phyloP scores from a whole-genome alignment of 2,888 invertebrate genomes.

The Baronia brevicornis region DNA sequence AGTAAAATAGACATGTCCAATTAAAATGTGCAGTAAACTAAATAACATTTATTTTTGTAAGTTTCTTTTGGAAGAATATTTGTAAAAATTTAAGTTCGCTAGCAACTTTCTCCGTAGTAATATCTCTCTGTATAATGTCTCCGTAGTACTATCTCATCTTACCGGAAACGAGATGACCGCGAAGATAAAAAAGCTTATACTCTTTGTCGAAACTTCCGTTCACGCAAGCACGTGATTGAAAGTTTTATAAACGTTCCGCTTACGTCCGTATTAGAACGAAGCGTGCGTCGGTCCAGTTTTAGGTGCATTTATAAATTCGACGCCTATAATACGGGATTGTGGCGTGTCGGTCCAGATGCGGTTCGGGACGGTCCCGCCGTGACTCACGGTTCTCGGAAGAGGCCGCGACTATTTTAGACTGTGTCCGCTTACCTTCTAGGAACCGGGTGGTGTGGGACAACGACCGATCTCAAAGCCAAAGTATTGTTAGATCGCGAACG shows the following conservation, averaged over 20 bases:
- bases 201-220: constrained; percentile 7
- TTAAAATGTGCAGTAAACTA: too few relatives aligned
- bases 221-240: constrained; percentile 9
- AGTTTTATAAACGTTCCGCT: constrained; percentile 7
- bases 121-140: too few relatives aligned
- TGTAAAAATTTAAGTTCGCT: too few relatives aligned
- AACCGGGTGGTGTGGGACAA: constrained; percentile 64
- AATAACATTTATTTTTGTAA: too few relatives aligned
- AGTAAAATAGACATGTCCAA: too few relatives aligned
- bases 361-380: constrained; percentile 55
- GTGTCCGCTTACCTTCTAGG: constrained; percentile 75
- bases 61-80: too few relatives aligned
- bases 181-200: constrained; percentile 13
- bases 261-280: constrained; percentile 17
- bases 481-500: constrained; percentile 70
- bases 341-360: constrained; percentile 59
- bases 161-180: constrained; percentile 29
- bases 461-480: constrained; percentile 63
- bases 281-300: constrained; percentile 22
- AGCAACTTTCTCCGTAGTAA: too few relatives aligned
- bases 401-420: constrained; percentile 69
- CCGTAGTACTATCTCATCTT: constrained; percentile 1
- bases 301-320: constrained; percentile 34
- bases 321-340: constrained; percentile 27
- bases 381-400: constrained; percentile 69